Percentiles rank a stretch among this genome's conserved stretches.
These are phyloP conservation scores for Hippasteria phrygiana DNA, from an alignment of 53 echinoderm and acorn worm species.

Conservation along the genomic window DNA sequence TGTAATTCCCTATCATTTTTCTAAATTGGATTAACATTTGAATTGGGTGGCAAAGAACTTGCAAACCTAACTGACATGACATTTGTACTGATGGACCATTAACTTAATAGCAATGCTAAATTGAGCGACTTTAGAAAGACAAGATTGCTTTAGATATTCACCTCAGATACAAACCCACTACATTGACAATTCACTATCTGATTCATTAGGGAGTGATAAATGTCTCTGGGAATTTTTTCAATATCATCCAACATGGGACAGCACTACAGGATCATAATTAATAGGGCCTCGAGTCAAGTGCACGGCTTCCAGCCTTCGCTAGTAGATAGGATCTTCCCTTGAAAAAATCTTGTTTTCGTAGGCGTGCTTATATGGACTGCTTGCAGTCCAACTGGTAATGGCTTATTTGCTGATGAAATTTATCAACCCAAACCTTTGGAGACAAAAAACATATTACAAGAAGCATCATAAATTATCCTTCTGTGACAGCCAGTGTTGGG, in stretches of 20 bases:
- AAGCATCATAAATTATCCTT: constrained; percentile 10
- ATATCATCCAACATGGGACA: not conserved
- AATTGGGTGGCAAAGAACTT: too few relatives aligned
- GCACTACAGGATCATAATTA: not conserved
- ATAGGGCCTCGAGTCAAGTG: not conserved
- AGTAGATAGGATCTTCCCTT: not conserved
- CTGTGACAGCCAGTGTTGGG: not conserved
- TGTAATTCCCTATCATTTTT: too few relatives aligned
- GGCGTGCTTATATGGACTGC: not conserved
- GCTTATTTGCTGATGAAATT: not conserved
- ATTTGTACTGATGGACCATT: too few relatives aligned
- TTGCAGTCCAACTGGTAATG: not conserved
- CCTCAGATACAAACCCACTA: not conserved
- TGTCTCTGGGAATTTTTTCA: not conserved
- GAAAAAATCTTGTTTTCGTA: not conserved
- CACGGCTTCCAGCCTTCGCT: not conserved
- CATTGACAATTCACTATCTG: not conserved
- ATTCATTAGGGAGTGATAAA: constrained; percentile 24
- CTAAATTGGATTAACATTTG: too few relatives aligned
- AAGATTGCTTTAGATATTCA: not conserved
- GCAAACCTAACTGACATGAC: too few relatives aligned
- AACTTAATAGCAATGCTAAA: too few relatives aligned
- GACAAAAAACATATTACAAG: not conserved
- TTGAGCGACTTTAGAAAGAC: too few relatives aligned
- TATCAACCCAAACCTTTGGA: not conserved